Percentiles rank a stretch among this genome's conserved stretches.
Conservation (phyloP, 2,113 vertebrate genomes). For the Prionailurus bengalensis region DNA sequence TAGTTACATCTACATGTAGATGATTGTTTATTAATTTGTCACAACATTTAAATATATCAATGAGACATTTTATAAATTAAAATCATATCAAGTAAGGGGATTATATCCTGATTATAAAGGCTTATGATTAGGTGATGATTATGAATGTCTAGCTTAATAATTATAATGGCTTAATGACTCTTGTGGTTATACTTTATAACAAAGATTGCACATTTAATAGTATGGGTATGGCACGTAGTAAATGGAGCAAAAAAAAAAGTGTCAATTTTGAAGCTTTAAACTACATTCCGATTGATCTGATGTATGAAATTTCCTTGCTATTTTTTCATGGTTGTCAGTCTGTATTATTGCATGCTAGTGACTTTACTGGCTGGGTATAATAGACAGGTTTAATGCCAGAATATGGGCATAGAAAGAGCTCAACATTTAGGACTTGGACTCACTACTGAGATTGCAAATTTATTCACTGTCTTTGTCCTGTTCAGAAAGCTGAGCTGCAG, state of each 20-base stretch:
- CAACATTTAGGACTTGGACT: neutral
- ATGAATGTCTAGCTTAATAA: constrained; percentile 53
- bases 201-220: neutral
- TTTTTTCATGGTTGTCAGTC: constrained; percentile 42
- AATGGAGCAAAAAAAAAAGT: constrained; percentile 38
- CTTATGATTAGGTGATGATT: constrained; percentile 57
- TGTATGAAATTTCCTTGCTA: constrained; percentile 10
- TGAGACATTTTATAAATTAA: constrained; percentile 70
- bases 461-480: neutral
- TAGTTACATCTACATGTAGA: neutral
- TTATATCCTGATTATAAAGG: constrained; percentile 44
- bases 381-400: neutral
- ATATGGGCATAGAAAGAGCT: neutral
- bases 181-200: neutral
- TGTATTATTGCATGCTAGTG: neutral
- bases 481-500: neutral
- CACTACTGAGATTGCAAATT: neutral
- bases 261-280: constrained; percentile 40
- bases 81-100: constrained; percentile 59
- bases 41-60: constrained; percentile 60
- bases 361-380: neutral
- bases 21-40: constrained; percentile 73
- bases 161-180: constrained; percentile 39
- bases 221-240: neutral
- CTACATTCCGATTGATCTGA: constrained; percentile 53